Evolutionary conservation across 1,140 invertebrate genomes (phyloP), one percentile per base, ranked within the genome.

Genomic region (Drosophila asahinai): DNA sequence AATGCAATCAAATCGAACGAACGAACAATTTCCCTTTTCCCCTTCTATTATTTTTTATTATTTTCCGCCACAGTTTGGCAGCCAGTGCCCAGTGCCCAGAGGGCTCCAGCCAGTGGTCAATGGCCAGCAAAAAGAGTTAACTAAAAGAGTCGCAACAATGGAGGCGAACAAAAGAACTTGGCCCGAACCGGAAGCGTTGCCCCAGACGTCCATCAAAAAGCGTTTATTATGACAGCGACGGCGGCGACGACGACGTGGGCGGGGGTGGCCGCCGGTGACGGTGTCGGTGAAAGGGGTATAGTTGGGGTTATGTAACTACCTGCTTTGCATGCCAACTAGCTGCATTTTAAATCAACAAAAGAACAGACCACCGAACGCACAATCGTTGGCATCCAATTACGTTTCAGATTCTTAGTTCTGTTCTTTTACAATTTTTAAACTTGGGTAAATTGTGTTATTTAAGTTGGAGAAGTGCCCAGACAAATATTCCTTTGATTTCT

Each of bases 101-200:
- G 33, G 33, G 33, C 33, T 36, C 33, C 33, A 11, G 9, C 33
- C 33, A 36, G 33, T 36, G 82, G 82, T 73, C 78, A 81, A 58
- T 81, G 73, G 42, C 65, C 65, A 66, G 40, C 30, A 27, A 63
- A 27, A 63, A 63, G 45, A 67, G 48, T 38, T 42, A 67, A 45
- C 27, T 42, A 6, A 17, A 68, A 49, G 33, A 48, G 22, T n/a
- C 38, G 4, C 52, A 65, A 58, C 40, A 40, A 63, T 45, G 11
- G 12, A 15, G 43, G 47, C 17, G 8, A 38, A 40, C 47, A 54
- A 48, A 48, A 43, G 11, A 49, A 51, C 42, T 30, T 52, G 62
- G 61, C 43, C 15, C 45, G 43, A 68, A 80, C 84, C 84, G 83
- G 83, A 89, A 89, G 68, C 77, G 54, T 89, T 83, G 77, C 67